A percentile compares a stretch with the other conserved stretches of the same genome.
Evolutionary conservation across 2,888 invertebrate genomes (phyloP).

Genomic region (Geophilus truncorum): DNA sequence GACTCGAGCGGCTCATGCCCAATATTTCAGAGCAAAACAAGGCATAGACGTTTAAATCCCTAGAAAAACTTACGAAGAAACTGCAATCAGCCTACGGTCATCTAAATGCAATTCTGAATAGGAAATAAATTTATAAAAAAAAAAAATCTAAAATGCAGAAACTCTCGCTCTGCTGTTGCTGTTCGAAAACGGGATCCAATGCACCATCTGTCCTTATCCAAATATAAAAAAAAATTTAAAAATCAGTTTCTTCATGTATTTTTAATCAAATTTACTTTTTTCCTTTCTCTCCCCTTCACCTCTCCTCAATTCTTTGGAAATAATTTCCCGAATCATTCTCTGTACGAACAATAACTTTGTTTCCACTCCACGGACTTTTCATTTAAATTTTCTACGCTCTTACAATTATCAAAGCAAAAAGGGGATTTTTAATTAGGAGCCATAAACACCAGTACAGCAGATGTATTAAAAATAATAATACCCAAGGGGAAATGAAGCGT

Average conservation of each 20-base stretch:
- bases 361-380: not conserved
- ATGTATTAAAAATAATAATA: not conserved
- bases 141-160: not conserved
- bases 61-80: not conserved
- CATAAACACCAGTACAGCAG: not conserved
- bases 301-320: not conserved
- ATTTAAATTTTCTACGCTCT: slow-evolving; percentile 27
- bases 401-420: slow-evolving; percentile 18
- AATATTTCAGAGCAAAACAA: not conserved
- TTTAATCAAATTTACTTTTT: not conserved
- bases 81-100: not conserved
- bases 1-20: not conserved
- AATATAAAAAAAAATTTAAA: slow-evolving; percentile 11
- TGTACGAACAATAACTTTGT: slow-evolving; percentile 17
- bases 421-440: not conserved
- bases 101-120: not conserved
- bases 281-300: not conserved
- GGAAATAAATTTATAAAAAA: not conserved
- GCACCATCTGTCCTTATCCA: slow-evolving; percentile 9
- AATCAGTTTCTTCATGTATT: not conserved
- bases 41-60: not conserved
- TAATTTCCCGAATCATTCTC: slow-evolving; percentile 22
- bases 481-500: slow-evolving; percentile 2
- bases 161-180: not conserved
- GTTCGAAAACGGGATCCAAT: not conserved